These are phyloP conservation scores for Takifugu rubripes DNA, from an alignment of 2,797 vertebrate species.

Conservation along the genomic window DNA sequence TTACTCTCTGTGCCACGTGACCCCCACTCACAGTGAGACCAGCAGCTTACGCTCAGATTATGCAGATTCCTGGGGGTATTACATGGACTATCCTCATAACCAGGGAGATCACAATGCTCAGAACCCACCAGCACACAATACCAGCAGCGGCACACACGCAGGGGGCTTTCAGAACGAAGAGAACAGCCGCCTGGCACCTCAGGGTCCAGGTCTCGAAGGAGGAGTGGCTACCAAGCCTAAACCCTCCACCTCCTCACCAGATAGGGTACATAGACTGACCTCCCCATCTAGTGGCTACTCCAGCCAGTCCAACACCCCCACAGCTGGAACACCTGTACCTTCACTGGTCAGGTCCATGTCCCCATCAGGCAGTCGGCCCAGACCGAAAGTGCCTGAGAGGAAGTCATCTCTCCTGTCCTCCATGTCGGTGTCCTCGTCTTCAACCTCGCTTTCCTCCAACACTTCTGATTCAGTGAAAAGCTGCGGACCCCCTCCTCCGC, in stretches of 20 bases:
- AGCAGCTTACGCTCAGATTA: conserved; percentile 95
- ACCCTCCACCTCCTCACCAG: conserved; percentile 78
- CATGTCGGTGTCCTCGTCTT: conserved; percentile 90
- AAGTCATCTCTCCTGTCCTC: conserved; percentile 96
- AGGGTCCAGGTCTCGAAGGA: conserved; percentile 59
- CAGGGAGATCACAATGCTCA: conserved; percentile 74
- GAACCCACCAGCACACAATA: conserved; percentile 48
- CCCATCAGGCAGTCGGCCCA: conserved; percentile 83
- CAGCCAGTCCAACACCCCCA: conserved; percentile 97
- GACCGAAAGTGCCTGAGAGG: conserved; percentile 92
- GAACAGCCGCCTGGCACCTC: conserved; percentile 53
- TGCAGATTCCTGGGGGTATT: conserved; percentile 91
- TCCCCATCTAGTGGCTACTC: conserved; percentile 97
- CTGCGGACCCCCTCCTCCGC: conserved; percentile 60
- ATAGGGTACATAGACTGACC: conserved; percentile 89
- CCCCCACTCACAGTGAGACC: conserved; percentile 90
- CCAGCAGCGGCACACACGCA: conserved; percentile 35
- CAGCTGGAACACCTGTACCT: conserved; percentile 92
- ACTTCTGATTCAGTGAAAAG: conserved; percentile 85
- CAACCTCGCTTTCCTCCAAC: conserved; percentile 94
- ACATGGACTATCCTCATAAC: conserved; percentile 79
- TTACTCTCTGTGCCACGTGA: conserved; percentile 87
- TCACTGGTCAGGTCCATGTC: conserved; percentile 81
- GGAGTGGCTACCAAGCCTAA: conserved; percentile 74
- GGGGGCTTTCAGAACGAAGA: conserved; percentile 67